Base-by-base conservation (phyloP, 2,888 invertebrate genomes). In the Volucella bombylans region DNA sequence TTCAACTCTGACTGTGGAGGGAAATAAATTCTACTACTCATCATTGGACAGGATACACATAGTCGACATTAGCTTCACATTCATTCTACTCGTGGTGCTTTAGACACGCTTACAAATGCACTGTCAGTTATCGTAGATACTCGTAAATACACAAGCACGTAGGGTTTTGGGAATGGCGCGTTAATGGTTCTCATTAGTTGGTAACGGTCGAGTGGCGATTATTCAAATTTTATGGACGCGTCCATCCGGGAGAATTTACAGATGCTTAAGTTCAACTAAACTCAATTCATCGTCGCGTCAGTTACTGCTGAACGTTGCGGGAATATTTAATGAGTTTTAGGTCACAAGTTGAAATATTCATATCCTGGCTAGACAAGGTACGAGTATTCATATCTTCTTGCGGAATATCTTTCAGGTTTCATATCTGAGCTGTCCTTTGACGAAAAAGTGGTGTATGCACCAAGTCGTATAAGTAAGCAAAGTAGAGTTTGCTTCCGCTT, bases 161-260 rank as follows among this genome's bases (percentile, higher is more conserved):
- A 8, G 65, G 18, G 41, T 41, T 31, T 15, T 14, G 18, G 49
- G 47, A 69, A 71, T 52, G 55, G 45, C 47, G 61, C 73, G 76
- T 85, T 85, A 81, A 85, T 77, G 81, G 76, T 77, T 67, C 81
- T 50, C 67, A 77, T 81, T 81, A 77, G 72, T 81, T 31, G 31
- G 68, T 71, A 72, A 81, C 72, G 85, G 85, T 85, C 81, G 76
- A 85, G 81, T 81, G 85, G 85, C 71, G 81, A 85, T 85, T 85
- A 85, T 85, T 85, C 85, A 85, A 85, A 85, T 85, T 85, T 85
- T 85, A 85, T 77, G 81, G 81, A 85, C 71, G 81, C 85, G 85
- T 85, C 85, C 85, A 81, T 85, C 85, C 85, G 81, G 71, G 57
- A 31, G 76, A 85, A 57, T 80, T 85, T 85, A 85, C 85, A 85